Evolutionary conservation across 2,888 invertebrate genomes (phyloP), one percentile per base, ranked within the genome.

Genomic region (Pristionchus arcanus): DNA sequence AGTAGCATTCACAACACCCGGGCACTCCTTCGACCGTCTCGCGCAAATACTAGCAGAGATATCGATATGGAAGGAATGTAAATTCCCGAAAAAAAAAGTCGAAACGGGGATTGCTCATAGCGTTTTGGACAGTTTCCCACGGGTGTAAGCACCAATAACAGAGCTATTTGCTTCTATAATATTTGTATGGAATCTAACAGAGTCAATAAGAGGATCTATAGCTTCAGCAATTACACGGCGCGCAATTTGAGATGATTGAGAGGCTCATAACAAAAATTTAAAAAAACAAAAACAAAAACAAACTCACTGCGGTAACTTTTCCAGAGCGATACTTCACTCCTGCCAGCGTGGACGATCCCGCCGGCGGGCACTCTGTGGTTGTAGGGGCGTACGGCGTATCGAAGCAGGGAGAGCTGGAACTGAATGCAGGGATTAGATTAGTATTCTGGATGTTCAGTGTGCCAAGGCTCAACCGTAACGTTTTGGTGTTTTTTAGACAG

Each of bases 251-350:
- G 42, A 42, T 5, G 42, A 42, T 5, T 42, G 42, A 42, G 9
- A 42, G 42, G 9, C 9, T 42, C 4, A 42, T 5, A 42, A 9
- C 9, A 42, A 42, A 42, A 42, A 42, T 42, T 5, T 42, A 42
- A 42, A 42, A 42, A 42, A 42, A 42, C 9, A 9, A 42, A 42
- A 42, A 5, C 9, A 42, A 42, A 42, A 42, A 3, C 42, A 42
- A 28, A 25, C 68, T 37, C 28, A 66, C 34, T 7, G 31, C 85
- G 90, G 92, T 89, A 4, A 92, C 92, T 90, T 93, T 93, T 87
- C 93, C 93, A 0, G 92, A 92, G 87, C 92, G 92, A 31, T 92
- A 93, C 59, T 92, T 90, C 4, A 93, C 93, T 25, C 92, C 90
- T 11, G 93, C 92, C 5, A 91, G 90, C 5, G 91, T 91, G 21